Base-by-base conservation (phyloP, 2,797 vertebrate genomes). In the Schizopygopsis malacanthus region DNA sequence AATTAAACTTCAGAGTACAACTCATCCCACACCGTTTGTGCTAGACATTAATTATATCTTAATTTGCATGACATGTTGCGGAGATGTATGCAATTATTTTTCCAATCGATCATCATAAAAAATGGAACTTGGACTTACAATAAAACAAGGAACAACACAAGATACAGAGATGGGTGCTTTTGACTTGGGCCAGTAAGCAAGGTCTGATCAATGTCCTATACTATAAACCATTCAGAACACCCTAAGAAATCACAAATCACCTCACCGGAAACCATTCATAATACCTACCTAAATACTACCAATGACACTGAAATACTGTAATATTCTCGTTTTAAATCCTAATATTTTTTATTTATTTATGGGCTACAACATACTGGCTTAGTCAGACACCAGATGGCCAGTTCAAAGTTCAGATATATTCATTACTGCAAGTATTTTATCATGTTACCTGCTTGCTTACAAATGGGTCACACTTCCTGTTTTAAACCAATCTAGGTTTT, bases 341-440 rank as follows among this genome's bases (percentile, higher is more conserved):
- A 33, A 33, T 33, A 28, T 28, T 28, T 28, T 28, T 28, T 28
- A 28, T 33, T 2, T 33, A 33, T 33, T 33, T 33, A 33, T 59
- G 37, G 37, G 50, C 37, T 37, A 47, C 1, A 33, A 41, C 39
- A 50, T 43, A 52, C 50, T 45, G 79, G 37, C 18, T 63, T 8
- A 65, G 25, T 33, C 63, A 81, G 28, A 71, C 50, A 82, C 67
- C 50, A 71, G 80, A 56, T 82, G 80, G 52, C 37, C 52, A 73
- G 39, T 59, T 12, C 10, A 59, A n/a, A 4, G 75, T 59, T 78
- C 50, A 59, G 52, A 78, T 61, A 79, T 61, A 61, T 61, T 79
- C 20, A 59, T 47, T 28, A 54, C 73, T 59, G 43, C 22, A 9
- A n/a, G 50, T 52, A 77, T 43, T 61, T 79, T 41, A 43, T 79